Conservation (phyloP, 2,797 vertebrate genomes). For the Distichodus sexfasciatus region DNA sequence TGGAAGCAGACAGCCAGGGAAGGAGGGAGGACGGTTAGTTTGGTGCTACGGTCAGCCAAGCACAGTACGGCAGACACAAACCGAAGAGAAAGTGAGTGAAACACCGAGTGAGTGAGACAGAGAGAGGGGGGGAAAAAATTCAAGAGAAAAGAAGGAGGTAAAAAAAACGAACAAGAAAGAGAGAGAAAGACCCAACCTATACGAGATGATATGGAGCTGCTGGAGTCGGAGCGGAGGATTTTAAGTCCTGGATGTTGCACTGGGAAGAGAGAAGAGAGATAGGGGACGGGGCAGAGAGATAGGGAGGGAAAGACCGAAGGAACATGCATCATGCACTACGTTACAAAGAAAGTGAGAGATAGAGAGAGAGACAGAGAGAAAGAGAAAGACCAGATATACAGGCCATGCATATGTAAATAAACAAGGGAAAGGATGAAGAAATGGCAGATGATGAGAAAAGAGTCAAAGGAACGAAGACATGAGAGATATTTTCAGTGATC, state of each 20-base stretch:
- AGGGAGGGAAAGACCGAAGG: conserved; percentile 71
- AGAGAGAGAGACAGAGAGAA: not conserved
- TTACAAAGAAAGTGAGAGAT: conserved; percentile 30
- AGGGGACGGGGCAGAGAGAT: conserved; percentile 56
- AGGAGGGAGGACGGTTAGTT: conserved; percentile 50
- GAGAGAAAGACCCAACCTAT: conserved; percentile 87
- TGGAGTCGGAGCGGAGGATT: conserved; percentile 94
- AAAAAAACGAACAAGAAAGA: conserved; percentile 49
- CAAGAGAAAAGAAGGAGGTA: not conserved
- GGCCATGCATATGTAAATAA: conserved; percentile 45
- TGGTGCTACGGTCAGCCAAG: conserved; percentile 70
- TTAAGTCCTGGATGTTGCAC: conserved; percentile 95
- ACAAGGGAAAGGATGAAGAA: conserved; percentile 47
- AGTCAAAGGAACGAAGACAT: conserved; percentile 4
- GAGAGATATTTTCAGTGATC: conserved; percentile 8
- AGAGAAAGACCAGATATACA: conserved; percentile 25
- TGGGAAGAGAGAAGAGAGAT: conserved; percentile 75
- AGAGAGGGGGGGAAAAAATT: conserved; percentile 7
- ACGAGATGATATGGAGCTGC: conserved; percentile 93
- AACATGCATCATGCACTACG: conserved; percentile 79
- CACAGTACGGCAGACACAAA: conserved; percentile 57
- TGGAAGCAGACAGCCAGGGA: conserved; percentile 38
- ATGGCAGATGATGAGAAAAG: conserved; percentile 20
- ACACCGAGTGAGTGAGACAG: conserved; percentile 24
- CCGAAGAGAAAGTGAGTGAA: conserved; percentile 35